Evolutionary conservation across 2,797 vertebrate genomes (phyloP), one percentile per base, ranked within the genome.

Genomic region (Furcifer pardalis): DNA sequence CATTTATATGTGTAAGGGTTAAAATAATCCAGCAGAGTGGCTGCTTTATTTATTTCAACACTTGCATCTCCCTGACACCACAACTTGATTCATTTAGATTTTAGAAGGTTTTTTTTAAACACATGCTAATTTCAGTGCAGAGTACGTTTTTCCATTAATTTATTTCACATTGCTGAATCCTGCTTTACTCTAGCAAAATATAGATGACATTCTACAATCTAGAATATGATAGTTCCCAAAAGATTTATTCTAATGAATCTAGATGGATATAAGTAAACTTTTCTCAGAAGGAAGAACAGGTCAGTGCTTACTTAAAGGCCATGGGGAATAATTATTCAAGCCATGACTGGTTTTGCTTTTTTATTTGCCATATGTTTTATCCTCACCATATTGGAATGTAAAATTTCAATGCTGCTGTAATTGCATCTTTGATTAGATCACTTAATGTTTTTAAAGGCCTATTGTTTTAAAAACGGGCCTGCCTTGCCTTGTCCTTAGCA

Each of bases 371-470:
- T 65, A 35, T 81, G 75, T 40, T 46, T 60, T 82, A 81, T 78
- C 87, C 85, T 90, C 85, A 89, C 62, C 78, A 75, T 88, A 77
- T 63, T 71, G 87, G 88, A 90, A 90, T 88, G 87, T 0, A 1
- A 89, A 71, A 83, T 87, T 87, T 89, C 71, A 87, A 65, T 87
- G 74, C 49, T 84, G 66, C 65, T 46, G 37, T 82, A 82, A 88
- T 85, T 72, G 78, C n/a, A 90, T 87, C 84, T 90, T 56, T 93
- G 90, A 89, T 88, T 88, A 77, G 71, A 79, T 81, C 85, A 79
- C 78, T 88, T 74, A 56, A 56, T 56, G 62, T 73, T 73, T 21
- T 60, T 62, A 88, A 89, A 90, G 71, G 37, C 23, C 10, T 49
- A 12, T 1, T 25, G n/a, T 40, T 83, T 85, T 77, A 85, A 86